phyloP scores from a whole-genome alignment of 2,888 invertebrate genomes.

The Pterobdella sp. region DNA sequence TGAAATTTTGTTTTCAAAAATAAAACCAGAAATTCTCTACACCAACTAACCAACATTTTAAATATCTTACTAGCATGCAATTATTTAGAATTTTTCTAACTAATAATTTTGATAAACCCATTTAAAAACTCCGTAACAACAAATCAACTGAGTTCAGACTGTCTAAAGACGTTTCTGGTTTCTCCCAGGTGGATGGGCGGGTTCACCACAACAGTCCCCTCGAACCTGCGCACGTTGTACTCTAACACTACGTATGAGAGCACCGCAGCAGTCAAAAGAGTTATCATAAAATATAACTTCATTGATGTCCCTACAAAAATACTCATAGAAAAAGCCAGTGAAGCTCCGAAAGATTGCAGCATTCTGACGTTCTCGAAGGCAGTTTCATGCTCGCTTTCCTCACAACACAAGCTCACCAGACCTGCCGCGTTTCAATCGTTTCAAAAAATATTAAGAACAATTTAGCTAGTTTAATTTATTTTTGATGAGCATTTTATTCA shows the following conservation, averaged over 20 bases:
- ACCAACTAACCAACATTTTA: too few relatives aligned
- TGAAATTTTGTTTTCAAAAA: too few relatives aligned
- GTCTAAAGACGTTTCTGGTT: constrained; percentile 11
- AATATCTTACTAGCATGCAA: too few relatives aligned
- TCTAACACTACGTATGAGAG: constrained; percentile 49
- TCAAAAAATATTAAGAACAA: too few relatives aligned
- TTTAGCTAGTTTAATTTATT: too few relatives aligned
- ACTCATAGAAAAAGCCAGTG: constrained; percentile 45
- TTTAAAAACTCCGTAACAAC: too few relatives aligned
- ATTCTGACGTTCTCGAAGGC: constrained; percentile 50
- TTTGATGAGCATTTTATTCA: not conserved
- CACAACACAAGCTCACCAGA: constrained; percentile 47
- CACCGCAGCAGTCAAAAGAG: constrained; percentile 44
- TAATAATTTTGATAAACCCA: too few relatives aligned
- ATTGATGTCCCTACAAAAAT: constrained; percentile 41
- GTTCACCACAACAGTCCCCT: not conserved
- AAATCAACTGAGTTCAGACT: not conserved
- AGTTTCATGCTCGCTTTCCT: constrained; percentile 45
- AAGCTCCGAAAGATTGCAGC: constrained; percentile 48
- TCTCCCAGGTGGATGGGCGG: not conserved
- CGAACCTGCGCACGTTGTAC: constrained; percentile 43
- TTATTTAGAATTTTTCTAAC: too few relatives aligned
- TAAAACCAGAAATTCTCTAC: too few relatives aligned
- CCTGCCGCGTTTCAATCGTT: constrained; percentile 40
- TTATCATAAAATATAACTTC: constrained; percentile 45